Evolutionary conservation across 2,888 invertebrate species (phyloP).

Genomic region (Trissonchulus latispiculum): DNA sequence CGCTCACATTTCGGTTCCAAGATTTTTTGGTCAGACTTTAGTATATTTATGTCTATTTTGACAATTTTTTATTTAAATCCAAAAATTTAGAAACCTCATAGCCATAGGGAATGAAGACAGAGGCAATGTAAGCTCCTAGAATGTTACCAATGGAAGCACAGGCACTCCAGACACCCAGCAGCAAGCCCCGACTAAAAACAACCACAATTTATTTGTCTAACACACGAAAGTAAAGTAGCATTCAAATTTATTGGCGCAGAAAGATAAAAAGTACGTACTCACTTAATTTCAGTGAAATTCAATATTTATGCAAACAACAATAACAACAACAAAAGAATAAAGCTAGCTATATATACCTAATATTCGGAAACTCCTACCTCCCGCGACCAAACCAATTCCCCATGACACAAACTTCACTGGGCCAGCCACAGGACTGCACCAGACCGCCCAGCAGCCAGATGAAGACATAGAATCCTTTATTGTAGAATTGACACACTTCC

Average conservation of each 20-base stretch:
- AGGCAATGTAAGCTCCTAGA: conserved; percentile 47
- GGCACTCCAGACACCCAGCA: conserved; percentile 50
- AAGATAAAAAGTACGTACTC: no score
- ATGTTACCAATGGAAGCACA: conserved; percentile 52
- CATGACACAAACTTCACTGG: conserved; percentile 44
- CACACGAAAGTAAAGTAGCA: no score
- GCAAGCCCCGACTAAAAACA: conserved; percentile 44
- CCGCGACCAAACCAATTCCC: conserved; percentile 45
- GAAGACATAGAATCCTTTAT: conserved; percentile 36
- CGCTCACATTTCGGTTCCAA: no score
- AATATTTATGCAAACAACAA: no score
- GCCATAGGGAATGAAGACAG: conserved; percentile 47
- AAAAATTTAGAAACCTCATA: conserved; percentile 45
- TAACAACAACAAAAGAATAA: no score
- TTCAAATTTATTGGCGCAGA: no score
- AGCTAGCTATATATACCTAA: no score
- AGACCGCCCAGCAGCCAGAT: conserved; percentile 43
- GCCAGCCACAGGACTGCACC: conserved; percentile 44
- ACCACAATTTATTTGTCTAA: no score
- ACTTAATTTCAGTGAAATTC: no score
- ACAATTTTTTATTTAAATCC: background rate
- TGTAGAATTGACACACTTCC: conserved; percentile 40
- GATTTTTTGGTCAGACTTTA: no score
- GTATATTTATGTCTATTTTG: background rate
- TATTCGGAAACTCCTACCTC: no score